phyloP scores from a whole-genome alignment of 2,113 vertebrate genomes.

The Hepsetus odoe region DNA sequence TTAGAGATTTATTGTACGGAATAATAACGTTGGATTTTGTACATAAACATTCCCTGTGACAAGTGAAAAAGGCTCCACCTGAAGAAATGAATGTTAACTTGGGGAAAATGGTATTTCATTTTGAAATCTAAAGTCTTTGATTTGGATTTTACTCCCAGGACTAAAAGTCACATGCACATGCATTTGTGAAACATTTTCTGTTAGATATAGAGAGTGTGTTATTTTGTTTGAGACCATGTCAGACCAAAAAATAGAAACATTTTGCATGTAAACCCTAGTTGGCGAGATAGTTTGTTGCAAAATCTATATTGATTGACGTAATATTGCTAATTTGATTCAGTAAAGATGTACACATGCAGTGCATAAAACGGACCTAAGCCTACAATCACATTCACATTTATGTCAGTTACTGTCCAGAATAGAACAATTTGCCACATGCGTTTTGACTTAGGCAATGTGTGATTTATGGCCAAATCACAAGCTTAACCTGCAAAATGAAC shows the following conservation, averaged over 20 bases:
- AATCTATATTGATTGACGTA: no score
- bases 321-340: no score
- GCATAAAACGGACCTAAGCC: no score
- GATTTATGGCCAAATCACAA: no score
- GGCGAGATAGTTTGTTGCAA: no score
- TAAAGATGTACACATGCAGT: no score
- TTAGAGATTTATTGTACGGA: constrained; percentile 37
- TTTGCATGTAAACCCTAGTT: no score
- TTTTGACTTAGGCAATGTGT: no score
- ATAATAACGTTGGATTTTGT: constrained; percentile 27
- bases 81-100: constrained; percentile 22
- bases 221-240: not conserved
- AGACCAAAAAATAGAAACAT: no score
- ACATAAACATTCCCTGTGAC: constrained; percentile 23
- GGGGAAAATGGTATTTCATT: constrained; percentile 39
- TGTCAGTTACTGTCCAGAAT: no score
- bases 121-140: constrained; percentile 13
- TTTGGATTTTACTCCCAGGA: constrained; percentile 9
- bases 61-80: constrained; percentile 14
- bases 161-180: constrained; percentile 11
- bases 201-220: not conserved
- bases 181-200: not conserved
- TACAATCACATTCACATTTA: no score
- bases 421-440: no score
- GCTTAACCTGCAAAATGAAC: not conserved